Evolutionary conservation across 1,140 invertebrate genomes (phyloP).

Genomic region (Ptiloglossa arizonensis): DNA sequence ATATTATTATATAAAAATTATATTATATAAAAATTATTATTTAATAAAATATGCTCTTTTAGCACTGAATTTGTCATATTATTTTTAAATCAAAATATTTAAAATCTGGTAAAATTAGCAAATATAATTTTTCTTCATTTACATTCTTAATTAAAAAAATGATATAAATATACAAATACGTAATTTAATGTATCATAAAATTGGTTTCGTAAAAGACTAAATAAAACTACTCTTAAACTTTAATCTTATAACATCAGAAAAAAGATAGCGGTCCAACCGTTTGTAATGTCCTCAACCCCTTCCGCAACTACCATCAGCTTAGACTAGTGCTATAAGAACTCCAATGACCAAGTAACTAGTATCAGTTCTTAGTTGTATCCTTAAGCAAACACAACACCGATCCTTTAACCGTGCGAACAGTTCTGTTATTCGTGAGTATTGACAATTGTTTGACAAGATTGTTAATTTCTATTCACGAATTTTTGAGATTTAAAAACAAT

Average conservation of each 20-base stretch:
- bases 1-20: no score
- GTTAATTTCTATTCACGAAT: background rate
- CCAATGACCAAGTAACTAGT: slow-evolving; percentile 64
- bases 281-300: slow-evolving; percentile 65
- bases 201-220: background rate
- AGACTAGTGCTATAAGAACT: slow-evolving; percentile 71
- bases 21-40: no score
- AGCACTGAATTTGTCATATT: no score
- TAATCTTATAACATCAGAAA: background rate
- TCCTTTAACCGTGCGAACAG: slow-evolving; percentile 33
- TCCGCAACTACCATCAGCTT: slow-evolving; percentile 57
- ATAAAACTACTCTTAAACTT: background rate
- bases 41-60: no score
- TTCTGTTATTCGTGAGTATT: slow-evolving; percentile 30
- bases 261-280: background rate
- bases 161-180: no score
- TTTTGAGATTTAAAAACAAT: no score
- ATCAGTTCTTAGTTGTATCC: slow-evolving; percentile 70
- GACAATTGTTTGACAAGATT: background rate
- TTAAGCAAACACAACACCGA: slow-evolving; percentile 65
- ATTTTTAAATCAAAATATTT: no score
- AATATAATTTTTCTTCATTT: no score
- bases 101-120: no score
- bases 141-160: no score
- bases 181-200: no score